phyloP scores from a whole-genome alignment of 2,888 invertebrate genomes.

The Himalopsyche kuldschensis region DNA sequence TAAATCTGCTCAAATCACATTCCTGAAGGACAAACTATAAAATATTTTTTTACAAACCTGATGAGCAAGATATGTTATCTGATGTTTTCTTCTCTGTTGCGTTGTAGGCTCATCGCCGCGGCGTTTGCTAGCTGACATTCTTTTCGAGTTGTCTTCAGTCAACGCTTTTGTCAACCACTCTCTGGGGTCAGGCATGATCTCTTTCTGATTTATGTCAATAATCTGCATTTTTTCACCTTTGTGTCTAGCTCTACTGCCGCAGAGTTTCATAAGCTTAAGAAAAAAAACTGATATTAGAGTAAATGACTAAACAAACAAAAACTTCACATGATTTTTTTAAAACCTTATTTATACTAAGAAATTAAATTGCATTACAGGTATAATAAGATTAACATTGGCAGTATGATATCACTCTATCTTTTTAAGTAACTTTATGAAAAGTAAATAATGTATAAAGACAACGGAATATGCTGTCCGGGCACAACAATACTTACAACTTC shows the following conservation, averaged over 20 bases:
- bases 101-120: conserved; percentile 64
- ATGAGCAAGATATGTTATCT: conserved; percentile 92
- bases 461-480: neutral
- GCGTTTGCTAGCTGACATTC: conserved; percentile 58
- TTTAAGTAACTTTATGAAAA: too few species aligned
- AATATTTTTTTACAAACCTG: conserved; percentile 53
- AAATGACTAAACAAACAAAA: neutral
- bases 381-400: too few species aligned
- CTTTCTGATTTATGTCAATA: conserved; percentile 80
- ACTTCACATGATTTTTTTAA: too few species aligned
- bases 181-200: conserved; percentile 77
- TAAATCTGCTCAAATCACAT: neutral
- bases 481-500: conserved; percentile 46
- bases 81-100: conserved; percentile 84
- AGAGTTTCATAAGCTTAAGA: conserved; percentile 65
- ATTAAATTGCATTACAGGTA: too few species aligned
- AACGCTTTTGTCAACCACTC: conserved; percentile 81
- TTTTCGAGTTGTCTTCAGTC: conserved; percentile 68
- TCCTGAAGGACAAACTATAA: too few species aligned
- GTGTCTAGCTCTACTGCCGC: conserved; percentile 67
- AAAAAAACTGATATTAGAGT: neutral
- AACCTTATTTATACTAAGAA: too few species aligned
- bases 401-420: too few species aligned
- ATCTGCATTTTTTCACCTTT: conserved; percentile 70
- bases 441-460: neutral